Percentiles rank a stretch among this genome's conserved stretches.
These are phyloP conservation scores for Lagodon rhomboides DNA, from an alignment of 2,797 vertebrate species.

Conservation along the genomic window DNA sequence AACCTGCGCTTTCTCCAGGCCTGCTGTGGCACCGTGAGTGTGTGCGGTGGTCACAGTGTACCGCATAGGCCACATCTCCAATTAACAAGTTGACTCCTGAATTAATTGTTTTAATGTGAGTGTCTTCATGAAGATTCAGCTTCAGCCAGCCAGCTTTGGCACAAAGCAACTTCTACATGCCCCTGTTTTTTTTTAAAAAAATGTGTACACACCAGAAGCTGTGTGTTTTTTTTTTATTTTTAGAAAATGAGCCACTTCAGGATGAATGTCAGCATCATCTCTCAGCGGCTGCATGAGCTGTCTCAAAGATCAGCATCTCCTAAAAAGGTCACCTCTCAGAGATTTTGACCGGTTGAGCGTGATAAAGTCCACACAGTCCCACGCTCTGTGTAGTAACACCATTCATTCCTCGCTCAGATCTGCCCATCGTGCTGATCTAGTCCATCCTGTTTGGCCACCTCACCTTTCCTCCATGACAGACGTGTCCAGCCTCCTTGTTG, in stretches of 20 bases:
- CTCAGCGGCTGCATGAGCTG: neutral
- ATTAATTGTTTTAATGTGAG: neutral
- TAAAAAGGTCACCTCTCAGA: neutral
- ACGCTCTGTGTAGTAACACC: neutral
- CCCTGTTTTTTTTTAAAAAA: too few relatives aligned
- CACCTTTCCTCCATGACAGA: conserved; percentile 26
- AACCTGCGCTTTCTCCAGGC: neutral
- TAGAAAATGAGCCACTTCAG: neutral
- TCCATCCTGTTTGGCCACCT: conserved; percentile 70
- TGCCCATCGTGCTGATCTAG: conserved; percentile 47
- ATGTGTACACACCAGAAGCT: too few relatives aligned
- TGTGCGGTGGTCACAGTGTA: neutral
- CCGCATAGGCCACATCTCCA: conserved; percentile 48
- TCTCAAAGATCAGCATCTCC: neutral
- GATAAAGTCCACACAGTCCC: neutral
- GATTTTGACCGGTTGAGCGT: neutral
- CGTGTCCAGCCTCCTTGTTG: neutral
- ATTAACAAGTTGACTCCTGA: neutral
- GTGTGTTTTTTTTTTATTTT: neutral
- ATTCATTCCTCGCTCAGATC: conserved; percentile 43
- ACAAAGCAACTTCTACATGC: neutral
- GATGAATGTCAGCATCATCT: neutral
- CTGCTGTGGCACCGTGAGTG: neutral
- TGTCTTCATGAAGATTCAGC: neutral
- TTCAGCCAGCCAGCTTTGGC: neutral